A percentile compares a stretch with the other conserved stretches of the same genome.
Evolutionary conservation across 2,113 vertebrate species (phyloP).

Genomic region (Tautogolabrus adspersus): DNA sequence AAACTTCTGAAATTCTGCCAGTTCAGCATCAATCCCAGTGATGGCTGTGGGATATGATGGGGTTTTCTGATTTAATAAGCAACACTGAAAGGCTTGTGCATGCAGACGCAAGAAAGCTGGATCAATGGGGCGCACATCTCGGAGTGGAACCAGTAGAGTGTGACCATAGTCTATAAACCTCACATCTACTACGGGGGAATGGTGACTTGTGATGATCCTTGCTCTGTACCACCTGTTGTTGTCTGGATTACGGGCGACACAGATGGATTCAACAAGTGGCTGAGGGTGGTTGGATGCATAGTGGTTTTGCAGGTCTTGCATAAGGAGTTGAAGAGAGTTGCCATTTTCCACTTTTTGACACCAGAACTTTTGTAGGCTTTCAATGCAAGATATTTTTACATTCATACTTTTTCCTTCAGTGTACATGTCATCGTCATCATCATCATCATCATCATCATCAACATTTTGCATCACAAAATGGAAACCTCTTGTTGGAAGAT

Average conservation of each 20-base stretch:
- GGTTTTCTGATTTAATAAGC: slow-evolving; percentile 19
- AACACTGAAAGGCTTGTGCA: slow-evolving; percentile 65
- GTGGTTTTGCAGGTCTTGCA: slow-evolving; percentile 60
- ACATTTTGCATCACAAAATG: slow-evolving; percentile 1
- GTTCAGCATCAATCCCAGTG: slow-evolving; percentile 1
- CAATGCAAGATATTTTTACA: slow-evolving; percentile 57
- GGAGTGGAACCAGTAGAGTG: slow-evolving; percentile 47
- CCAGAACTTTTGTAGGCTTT: slow-evolving; percentile 63
- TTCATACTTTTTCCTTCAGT: slow-evolving; percentile 31
- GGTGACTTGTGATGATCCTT: slow-evolving; percentile 41
- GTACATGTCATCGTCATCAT: neutral
- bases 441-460: neutral
- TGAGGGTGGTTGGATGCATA: slow-evolving; percentile 18
- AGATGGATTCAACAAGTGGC: slow-evolving; percentile 44
- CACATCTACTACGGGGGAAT: slow-evolving; percentile 50
- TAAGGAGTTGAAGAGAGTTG: slow-evolving; percentile 39
- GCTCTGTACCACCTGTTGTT: slow-evolving; percentile 67
- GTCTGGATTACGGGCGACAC: slow-evolving; percentile 56
- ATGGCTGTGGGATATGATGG: neutral
- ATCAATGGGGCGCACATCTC: slow-evolving; percentile 54
- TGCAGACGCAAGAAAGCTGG: slow-evolving; percentile 49
- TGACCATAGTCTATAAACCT: slow-evolving; percentile 70
- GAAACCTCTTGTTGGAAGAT: slow-evolving; percentile 2
- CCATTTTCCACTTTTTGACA: slow-evolving; percentile 51
- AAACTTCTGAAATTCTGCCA: slow-evolving; percentile 51